Evolutionary conservation across 2,888 invertebrate genomes (phyloP).

Genomic region (Drosophila cracens): DNA sequence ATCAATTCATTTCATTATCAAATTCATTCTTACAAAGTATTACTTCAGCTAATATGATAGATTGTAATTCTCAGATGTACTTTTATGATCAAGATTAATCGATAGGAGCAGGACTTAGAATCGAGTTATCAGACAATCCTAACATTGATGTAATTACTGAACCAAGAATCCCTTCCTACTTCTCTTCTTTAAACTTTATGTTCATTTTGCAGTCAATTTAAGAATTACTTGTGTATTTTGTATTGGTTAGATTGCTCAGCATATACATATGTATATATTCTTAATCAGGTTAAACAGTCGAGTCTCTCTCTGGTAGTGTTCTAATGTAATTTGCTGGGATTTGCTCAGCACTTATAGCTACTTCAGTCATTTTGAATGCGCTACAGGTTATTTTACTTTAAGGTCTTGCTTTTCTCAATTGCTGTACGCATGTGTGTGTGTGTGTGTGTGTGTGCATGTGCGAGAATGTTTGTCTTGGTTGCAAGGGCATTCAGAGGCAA

Average conservation of each 20-base stretch:
- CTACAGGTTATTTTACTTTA: background rate
- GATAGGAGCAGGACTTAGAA: background rate
- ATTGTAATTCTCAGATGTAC: background rate
- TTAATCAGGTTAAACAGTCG: no score
- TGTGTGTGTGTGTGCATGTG: background rate
- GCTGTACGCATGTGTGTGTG: background rate
- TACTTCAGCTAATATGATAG: background rate
- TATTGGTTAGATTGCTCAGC: background rate
- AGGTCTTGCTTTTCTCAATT: background rate
- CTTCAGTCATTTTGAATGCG: background rate
- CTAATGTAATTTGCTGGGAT: background rate
- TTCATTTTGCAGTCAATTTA: background rate
- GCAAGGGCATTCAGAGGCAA: constrained; percentile 25
- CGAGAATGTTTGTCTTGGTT: constrained; percentile 3
- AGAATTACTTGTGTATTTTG: background rate
- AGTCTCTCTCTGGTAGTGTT: no score
- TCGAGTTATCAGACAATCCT: background rate
- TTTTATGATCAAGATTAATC: background rate
- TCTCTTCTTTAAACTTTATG: background rate
- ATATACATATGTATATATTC: no score
- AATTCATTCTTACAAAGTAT: background rate
- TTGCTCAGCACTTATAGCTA: background rate
- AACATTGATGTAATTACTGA: background rate
- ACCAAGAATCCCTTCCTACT: background rate
- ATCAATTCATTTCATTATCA: background rate